These are phyloP conservation scores for Orchestes rusci DNA, from an alignment of 2,888 invertebrate species.

Conservation along the genomic window DNA sequence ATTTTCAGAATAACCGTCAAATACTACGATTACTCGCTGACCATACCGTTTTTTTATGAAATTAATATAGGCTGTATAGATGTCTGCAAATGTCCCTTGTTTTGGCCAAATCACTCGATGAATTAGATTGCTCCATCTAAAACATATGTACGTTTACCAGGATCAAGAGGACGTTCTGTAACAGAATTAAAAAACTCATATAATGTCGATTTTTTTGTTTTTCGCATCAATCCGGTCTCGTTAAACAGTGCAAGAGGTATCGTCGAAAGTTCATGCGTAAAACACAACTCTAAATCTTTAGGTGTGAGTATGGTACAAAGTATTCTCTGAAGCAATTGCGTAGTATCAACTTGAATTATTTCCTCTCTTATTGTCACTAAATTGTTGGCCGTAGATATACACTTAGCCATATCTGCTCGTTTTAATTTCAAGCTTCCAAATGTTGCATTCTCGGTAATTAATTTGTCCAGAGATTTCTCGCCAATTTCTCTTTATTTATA, in stretches of 20 bases:
- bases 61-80: conserved; percentile 1
- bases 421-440: conserved; percentile 4
- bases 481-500: conserved; percentile 8
- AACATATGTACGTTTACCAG: not conserved
- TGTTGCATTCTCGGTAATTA: conserved; percentile 1
- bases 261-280: conserved; percentile 12
- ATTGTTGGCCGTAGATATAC: not conserved
- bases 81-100: conserved; percentile 2
- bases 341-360: conserved; percentile 6
- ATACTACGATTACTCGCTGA: not conserved
- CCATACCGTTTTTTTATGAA: conserved; percentile 3
- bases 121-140: conserved; percentile 8
- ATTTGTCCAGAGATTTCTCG: conserved; percentile 5
- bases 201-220: conserved; percentile 9
- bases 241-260: conserved; percentile 3
- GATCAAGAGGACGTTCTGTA: conserved; percentile 6
- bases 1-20: conserved; percentile 5
- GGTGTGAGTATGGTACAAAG: conserved; percentile 5
- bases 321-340: conserved; percentile 8
- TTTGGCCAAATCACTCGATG: conserved; percentile 6
- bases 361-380: not conserved
- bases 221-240: conserved; percentile 10
- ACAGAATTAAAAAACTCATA: conserved; percentile 11
- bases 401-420: conserved; percentile 3
- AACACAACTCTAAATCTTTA: conserved; percentile 17